Evolutionary conservation across 2,888 invertebrate genomes (phyloP).

Genomic region (Watsonalla binaria): DNA sequence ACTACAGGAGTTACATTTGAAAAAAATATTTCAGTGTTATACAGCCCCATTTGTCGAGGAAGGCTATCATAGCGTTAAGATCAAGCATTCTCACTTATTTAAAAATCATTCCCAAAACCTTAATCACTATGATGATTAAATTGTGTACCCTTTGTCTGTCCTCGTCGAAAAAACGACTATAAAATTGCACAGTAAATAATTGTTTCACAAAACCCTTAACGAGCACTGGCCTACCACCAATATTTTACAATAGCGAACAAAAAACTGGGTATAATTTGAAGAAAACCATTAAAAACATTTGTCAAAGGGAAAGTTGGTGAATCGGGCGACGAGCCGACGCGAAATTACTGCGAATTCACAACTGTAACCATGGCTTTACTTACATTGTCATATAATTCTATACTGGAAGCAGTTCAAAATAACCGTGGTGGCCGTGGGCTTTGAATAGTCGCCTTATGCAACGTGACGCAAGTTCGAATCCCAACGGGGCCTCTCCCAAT

Average conservation of each 20-base stretch:
- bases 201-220: not conserved
- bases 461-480: no score
- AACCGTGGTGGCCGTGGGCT: not conserved
- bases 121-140: no score
- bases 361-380: slow-evolving; percentile 18
- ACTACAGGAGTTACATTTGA: no score
- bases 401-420: slow-evolving; percentile 11
- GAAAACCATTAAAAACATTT: slow-evolving; percentile 23
- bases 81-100: no score
- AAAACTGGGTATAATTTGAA: not conserved
- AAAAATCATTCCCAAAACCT: no score
- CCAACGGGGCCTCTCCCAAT: no score
- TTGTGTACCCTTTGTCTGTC: no score
- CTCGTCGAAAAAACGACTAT: not conserved
- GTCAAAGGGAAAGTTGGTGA: slow-evolving; percentile 40
- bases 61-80: no score
- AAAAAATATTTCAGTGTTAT: no score
- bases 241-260: not conserved
- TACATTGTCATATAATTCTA: slow-evolving; percentile 2
- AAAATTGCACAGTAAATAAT: not conserved
- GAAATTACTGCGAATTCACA: slow-evolving; percentile 36
- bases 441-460: no score
- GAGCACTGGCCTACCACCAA: not conserved
- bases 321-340: slow-evolving; percentile 24
- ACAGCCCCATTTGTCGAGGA: no score